Conservation (phyloP, 1,140 invertebrate species). For the Globodera rostochiensis region DNA sequence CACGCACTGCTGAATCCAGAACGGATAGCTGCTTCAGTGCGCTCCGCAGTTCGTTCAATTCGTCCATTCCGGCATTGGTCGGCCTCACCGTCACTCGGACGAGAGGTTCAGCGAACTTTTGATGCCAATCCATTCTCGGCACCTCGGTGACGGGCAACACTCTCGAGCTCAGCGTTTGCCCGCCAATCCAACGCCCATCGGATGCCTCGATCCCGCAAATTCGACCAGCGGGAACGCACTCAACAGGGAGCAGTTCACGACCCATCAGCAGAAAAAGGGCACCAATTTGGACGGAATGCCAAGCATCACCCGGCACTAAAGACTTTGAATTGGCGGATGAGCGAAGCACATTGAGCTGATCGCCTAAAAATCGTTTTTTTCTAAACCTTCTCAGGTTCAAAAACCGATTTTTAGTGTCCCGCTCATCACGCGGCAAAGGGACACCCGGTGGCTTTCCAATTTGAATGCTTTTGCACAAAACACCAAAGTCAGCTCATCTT, state of each 20-base stretch:
- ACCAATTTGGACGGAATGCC: constrained; percentile 69
- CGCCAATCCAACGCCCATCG: constrained; percentile 70
- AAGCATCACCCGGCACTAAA: background rate
- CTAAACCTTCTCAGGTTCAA: background rate
- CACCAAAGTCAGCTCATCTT: constrained; percentile 11
- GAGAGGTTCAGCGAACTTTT: constrained; percentile 74
- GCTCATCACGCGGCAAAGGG: constrained; percentile 56
- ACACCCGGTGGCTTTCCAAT: constrained; percentile 40
- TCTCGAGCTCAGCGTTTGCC: constrained; percentile 38
- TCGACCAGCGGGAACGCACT: constrained; percentile 83
- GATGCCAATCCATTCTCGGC: constrained; percentile 68
- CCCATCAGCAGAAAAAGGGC: constrained; percentile 90
- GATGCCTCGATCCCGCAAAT: constrained; percentile 79
- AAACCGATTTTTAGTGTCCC: constrained; percentile 50
- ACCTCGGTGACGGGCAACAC: constrained; percentile 22
- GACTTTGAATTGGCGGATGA: background rate
- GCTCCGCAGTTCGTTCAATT: constrained; percentile 77
- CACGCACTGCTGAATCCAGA: constrained; percentile 74
- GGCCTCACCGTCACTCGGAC: constrained; percentile 83
- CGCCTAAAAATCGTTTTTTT: background rate
- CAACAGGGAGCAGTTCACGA: constrained; percentile 80
- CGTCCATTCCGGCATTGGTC: constrained; percentile 13
- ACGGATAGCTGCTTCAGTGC: constrained; percentile 83
- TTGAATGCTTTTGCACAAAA: constrained; percentile 54
- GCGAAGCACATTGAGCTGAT: background rate